Conservation (phyloP, 1,140 invertebrate species). For the Heliconius hewitsoni region DNA sequence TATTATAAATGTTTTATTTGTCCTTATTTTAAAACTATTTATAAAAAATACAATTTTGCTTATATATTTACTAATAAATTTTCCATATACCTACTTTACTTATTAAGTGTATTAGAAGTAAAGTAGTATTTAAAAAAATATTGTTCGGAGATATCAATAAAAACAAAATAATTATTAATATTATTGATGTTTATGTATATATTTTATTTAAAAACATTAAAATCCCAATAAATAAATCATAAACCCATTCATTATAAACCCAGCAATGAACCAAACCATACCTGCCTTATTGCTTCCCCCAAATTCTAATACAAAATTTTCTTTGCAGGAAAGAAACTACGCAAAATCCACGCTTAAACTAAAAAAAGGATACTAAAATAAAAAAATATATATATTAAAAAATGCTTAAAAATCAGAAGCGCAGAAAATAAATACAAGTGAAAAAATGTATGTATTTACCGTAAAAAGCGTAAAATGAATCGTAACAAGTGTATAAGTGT, state of each 20-base stretch:
- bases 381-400: constrained; percentile 3
- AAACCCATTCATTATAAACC: constrained; percentile 5
- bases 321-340: constrained; percentile 40
- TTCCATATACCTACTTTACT: no score
- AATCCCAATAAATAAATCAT: neutral
- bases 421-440: constrained; percentile 15
- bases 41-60: neutral
- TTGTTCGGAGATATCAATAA: neutral
- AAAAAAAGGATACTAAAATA: constrained; percentile 24
- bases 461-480: constrained; percentile 25
- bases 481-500: constrained; percentile 39
- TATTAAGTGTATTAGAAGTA: no score
- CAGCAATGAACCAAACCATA: neutral
- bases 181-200: neutral
- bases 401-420: constrained; percentile 16
- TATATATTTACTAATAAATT: neutral
- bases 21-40: neutral
- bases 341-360: constrained; percentile 24
- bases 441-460: constrained; percentile 17
- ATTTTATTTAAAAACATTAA: neutral
- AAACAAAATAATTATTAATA: neutral
- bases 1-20: neutral
- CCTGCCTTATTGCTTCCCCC: neutral
- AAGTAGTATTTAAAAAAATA: no score
- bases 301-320: constrained; percentile 19